Evolutionary conservation across 2,888 invertebrate species (phyloP), one percentile per base, ranked within the genome.

Genomic region (Monoplex corrugatus): DNA sequence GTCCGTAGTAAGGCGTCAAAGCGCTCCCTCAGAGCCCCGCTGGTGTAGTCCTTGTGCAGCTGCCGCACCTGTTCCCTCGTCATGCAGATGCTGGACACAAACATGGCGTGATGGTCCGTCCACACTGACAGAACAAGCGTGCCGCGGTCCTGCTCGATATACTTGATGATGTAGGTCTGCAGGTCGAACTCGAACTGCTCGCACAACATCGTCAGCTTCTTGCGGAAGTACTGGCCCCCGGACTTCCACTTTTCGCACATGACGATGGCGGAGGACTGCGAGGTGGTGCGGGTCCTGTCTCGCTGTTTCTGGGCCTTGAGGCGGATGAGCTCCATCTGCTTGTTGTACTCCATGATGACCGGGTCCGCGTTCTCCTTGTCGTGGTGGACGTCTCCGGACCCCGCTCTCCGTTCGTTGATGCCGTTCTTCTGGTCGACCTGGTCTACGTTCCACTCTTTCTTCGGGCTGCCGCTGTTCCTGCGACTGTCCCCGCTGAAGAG

Each of bases 61-160:
- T 92, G 91, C 19, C 93, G 91, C 40, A 95, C 91, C 89, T 95
- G 94, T 23, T 92, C 91, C 13, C 90, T 88, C 10, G 93, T 94
- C 94, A 94, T 95, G 89, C 95, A 95, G 84, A 95, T 95, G 87
- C 93, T 94, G 89, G 93, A 92, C 19, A 95, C 92, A 10, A 93
- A 90, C 88, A 95, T 92, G n/a, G 92, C 92, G n/a, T 93, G 90
- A 44, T 93, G 92, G 28, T 93, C 92, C 87, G 92, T 91, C 44
- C 91, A 90, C 10, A 94, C 94, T 68, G 94, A 93, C 72, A 95
- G 89, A 28, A 95, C 93, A 32, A 95, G 91, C 0, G 95, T 94
- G n/a, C 95, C 95, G 28, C 95, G 91, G 40, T 95, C 94, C 90
- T 95, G 95, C 90, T 95, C 95, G 86, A 95, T 95, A 90, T 95